A percentile compares a stretch with the other conserved stretches of the same genome.
These are phyloP conservation scores for Parnassius smintheus DNA, from an alignment of 2,888 invertebrate genomes.

Conservation along the genomic window DNA sequence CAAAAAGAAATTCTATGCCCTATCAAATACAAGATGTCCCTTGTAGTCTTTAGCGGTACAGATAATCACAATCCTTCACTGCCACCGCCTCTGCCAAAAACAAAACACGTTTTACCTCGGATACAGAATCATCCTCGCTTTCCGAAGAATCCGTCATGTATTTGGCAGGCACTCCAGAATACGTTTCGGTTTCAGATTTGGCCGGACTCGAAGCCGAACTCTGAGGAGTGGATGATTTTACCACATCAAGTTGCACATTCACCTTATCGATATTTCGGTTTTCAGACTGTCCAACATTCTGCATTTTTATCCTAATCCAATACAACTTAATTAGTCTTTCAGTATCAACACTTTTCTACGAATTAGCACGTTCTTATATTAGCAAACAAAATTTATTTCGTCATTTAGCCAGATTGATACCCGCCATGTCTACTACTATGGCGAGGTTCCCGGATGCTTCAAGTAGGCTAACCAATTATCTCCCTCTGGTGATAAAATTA, in stretches of 20 bases:
- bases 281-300: conserved; percentile 94
- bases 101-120: conserved; percentile 90
- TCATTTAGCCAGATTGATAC: conserved; percentile 85
- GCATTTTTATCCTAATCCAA: conserved; percentile 90
- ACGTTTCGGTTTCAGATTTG: conserved; percentile 93
- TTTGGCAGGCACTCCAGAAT: conserved; percentile 91
- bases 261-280: conserved; percentile 91
- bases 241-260: conserved; percentile 86
- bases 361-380: conserved; percentile 80
- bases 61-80: conserved; percentile 79
- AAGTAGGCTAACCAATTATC: conserved; percentile 79
- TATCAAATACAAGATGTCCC: conserved; percentile 84
- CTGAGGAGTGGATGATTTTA: conserved; percentile 90
- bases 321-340: conserved; percentile 78
- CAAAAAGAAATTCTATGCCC: conserved; percentile 61
- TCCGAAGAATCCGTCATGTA: conserved; percentile 97
- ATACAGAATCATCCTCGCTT: conserved; percentile 97
- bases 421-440: conserved; percentile 92
- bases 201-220: conserved; percentile 91
- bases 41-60: conserved; percentile 83
- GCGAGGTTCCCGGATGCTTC: conserved; percentile 86
- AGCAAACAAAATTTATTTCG: conserved; percentile 82
- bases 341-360: conserved; percentile 78
- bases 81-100: conserved; percentile 79
- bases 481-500: conserved; percentile 67